A percentile compares a stretch with the other conserved stretches of the same genome.
Conservation (phyloP, 2,888 invertebrate species). For the Hermodice carunculata region DNA sequence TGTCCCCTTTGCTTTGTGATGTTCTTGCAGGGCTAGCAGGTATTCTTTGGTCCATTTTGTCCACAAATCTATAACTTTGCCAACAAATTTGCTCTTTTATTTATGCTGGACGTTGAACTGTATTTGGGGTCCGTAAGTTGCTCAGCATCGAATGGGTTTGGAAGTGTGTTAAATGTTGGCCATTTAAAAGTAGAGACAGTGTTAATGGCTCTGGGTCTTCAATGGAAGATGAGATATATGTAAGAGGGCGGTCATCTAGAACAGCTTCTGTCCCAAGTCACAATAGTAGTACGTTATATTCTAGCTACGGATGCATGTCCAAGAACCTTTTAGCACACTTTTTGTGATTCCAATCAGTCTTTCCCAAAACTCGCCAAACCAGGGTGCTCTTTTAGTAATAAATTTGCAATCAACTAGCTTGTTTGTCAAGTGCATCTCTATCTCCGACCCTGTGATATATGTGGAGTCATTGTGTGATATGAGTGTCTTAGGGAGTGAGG, state of each 20-base stretch:
- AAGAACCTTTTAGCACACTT: constrained; percentile 50
- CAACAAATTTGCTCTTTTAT: no score
- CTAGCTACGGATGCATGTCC: constrained; percentile 67
- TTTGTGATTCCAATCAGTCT: no score
- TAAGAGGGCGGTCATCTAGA: no score
- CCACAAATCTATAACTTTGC: no score
- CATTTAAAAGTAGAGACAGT: not conserved
- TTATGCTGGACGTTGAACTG: not conserved
- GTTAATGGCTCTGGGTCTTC: not conserved
- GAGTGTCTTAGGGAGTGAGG: constrained; percentile 57
- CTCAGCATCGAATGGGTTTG: not conserved
- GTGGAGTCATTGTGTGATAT: constrained; percentile 67
- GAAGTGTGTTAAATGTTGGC: not conserved
- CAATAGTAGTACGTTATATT: constrained; percentile 26
- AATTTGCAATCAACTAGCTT: not conserved
- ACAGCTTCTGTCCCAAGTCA: not conserved
- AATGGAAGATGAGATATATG: not conserved
- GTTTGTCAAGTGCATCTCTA: not conserved
- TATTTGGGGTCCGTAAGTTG: no score
- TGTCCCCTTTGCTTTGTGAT: no score
- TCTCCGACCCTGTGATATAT: constrained; percentile 55
- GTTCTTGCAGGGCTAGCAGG: no score
- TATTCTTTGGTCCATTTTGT: no score
- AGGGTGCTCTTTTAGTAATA: not conserved
- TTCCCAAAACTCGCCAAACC: no score